Evolutionary conservation across 1,140 invertebrate genomes (phyloP).

Genomic region (Drosophila subpulchrella): DNA sequence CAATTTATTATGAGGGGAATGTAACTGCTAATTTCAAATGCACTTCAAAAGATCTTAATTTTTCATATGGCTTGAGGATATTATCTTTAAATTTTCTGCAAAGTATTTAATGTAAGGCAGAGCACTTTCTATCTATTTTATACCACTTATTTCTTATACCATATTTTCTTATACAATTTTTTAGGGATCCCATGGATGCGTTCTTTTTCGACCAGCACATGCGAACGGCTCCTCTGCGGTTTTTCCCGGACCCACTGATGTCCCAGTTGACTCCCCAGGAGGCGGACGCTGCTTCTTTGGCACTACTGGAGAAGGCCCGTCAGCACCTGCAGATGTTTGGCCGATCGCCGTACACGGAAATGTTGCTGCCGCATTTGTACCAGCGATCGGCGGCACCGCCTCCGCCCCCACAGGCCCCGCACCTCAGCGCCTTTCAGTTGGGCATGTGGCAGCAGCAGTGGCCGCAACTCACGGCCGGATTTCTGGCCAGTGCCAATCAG

Average conservation of each 20-base stretch:
- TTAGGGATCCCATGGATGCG: conserved; percentile 88
- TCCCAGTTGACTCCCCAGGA: conserved; percentile 86
- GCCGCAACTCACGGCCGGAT: conserved; percentile 82
- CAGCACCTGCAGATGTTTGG: conserved; percentile 87
- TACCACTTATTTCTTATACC: too few relatives aligned
- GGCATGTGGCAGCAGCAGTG: conserved; percentile 84
- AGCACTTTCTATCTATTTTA: too few relatives aligned
- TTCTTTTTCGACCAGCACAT: conserved; percentile 89
- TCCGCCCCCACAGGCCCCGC: conserved; percentile 58
- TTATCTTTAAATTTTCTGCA: too few relatives aligned
- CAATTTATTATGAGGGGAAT: too few relatives aligned
- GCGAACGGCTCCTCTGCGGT: conserved; percentile 87
- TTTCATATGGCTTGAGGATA: too few relatives aligned
- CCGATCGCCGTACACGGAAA: conserved; percentile 84
- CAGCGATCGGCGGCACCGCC: conserved; percentile 76
- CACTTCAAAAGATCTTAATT: too few relatives aligned
- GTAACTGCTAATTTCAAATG: too few relatives aligned
- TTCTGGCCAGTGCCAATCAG: conserved; percentile 80
- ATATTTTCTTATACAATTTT: not conserved
- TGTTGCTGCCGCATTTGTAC: conserved; percentile 81
- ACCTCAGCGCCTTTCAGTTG: conserved; percentile 80
- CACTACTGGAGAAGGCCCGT: conserved; percentile 87
- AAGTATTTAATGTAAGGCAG: too few relatives aligned
- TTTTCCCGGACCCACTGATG: conserved; percentile 85
- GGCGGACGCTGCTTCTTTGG: conserved; percentile 86